Percentiles rank a stretch among this genome's conserved stretches.
Evolutionary conservation across 2,113 vertebrate species (phyloP).

Genomic region (Vidua chalybeata): DNA sequence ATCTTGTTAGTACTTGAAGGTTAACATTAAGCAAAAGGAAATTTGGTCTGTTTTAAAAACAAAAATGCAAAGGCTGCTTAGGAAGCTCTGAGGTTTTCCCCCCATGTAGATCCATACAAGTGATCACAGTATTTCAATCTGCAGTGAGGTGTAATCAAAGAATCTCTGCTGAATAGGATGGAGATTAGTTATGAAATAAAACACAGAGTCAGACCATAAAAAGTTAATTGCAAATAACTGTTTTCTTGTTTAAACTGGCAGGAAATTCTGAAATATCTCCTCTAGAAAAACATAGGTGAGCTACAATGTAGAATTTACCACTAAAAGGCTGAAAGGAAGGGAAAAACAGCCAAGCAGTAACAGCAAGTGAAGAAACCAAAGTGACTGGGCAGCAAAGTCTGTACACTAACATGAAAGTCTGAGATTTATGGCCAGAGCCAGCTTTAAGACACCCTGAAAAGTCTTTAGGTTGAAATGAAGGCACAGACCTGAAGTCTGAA

Average conservation of each 20-base stretch:
- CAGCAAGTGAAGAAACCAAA: not conserved
- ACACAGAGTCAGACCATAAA: constrained; percentile 12
- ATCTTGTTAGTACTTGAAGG: not conserved
- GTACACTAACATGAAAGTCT: not conserved
- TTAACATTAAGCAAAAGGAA: not conserved
- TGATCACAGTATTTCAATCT: not conserved
- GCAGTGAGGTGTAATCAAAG: constrained; percentile 11
- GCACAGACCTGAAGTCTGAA: not conserved
- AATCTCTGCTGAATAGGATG: constrained; percentile 1
- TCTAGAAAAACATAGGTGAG: constrained; percentile 27
- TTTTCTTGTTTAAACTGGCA: constrained; percentile 50
- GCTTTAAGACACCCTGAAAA: not conserved
- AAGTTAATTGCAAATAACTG: constrained; percentile 53
- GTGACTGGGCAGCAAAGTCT: not conserved
- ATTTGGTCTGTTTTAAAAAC: not conserved
- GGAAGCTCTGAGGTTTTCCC: not conserved
- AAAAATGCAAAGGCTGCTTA: not conserved
- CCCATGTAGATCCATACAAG: not conserved
- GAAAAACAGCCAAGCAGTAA: not conserved
- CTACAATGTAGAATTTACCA: not conserved
- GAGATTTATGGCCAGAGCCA: not conserved
- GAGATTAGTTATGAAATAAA: constrained; percentile 37
- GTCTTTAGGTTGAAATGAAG: not conserved
- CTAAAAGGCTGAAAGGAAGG: not conserved
- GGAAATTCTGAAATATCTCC: constrained; percentile 43